Evolutionary conservation across 1,140 invertebrate species (phyloP).

Genomic region (Lerema accius): DNA sequence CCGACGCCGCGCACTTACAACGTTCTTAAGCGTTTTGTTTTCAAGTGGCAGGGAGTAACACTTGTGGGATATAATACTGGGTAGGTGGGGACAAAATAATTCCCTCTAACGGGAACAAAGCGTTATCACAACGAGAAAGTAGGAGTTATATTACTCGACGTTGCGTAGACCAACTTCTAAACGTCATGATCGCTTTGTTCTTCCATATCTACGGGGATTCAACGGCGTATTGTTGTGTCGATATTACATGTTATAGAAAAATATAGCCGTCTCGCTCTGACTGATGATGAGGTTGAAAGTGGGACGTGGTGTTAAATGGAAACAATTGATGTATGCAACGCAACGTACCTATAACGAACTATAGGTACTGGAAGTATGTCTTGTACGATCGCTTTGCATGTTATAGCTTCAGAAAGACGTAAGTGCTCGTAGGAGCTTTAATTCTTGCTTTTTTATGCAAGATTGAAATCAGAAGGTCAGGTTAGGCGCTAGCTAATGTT

Average conservation of each 20-base stretch:
- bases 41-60: constrained; percentile 56
- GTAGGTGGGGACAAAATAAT: constrained; percentile 58
- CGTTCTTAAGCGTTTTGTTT: constrained; percentile 40
- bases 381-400: constrained; percentile 15
- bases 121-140: constrained; percentile 59
- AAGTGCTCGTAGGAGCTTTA: constrained; percentile 6
- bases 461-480: no score
- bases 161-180: constrained; percentile 29
- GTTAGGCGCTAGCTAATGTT: no score
- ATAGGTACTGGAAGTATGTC: neutral
- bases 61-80: constrained; percentile 45
- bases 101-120: constrained; percentile 66
- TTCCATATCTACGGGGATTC: constrained; percentile 24
- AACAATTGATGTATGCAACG: constrained; percentile 25
- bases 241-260: constrained; percentile 31
- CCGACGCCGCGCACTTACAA: constrained; percentile 30
- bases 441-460: no score
- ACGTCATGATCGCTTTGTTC: constrained; percentile 18
- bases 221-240: constrained; percentile 24
- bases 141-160: constrained; percentile 41
- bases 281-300: constrained; percentile 31
- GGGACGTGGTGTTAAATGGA: constrained; percentile 31
- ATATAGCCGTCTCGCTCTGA: constrained; percentile 30
- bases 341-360: no score
- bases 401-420: constrained; percentile 23